Conservation (phyloP, 1,140 invertebrate genomes). For the Drosophila tsacasi region DNA sequence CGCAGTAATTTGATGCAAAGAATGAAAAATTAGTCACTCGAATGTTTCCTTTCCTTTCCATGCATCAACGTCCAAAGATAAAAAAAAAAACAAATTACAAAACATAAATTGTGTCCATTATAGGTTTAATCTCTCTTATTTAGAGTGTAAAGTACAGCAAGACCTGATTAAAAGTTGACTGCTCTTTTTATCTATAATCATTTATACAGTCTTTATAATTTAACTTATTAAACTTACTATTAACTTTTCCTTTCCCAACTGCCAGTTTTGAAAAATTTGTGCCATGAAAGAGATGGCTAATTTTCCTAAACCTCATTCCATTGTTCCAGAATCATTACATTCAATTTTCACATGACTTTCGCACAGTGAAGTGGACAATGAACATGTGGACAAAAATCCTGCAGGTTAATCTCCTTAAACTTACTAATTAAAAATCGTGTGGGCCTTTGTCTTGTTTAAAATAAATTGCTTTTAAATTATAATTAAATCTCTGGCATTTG, state of each 20-base stretch:
- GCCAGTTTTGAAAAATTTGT: too few species aligned
- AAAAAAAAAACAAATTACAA: too few species aligned
- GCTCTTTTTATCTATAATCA: background rate
- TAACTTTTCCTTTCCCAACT: too few species aligned
- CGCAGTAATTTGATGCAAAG: too few species aligned
- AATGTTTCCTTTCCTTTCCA: too few species aligned
- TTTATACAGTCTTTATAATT: background rate
- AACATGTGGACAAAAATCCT: slow-evolving; percentile 31
- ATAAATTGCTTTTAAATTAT: background rate
- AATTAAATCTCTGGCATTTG: background rate
- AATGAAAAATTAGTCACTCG: too few species aligned
- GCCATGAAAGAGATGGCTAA: too few species aligned
- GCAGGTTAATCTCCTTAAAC: background rate
- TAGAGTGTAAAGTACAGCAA: too few species aligned
- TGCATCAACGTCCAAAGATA: too few species aligned
- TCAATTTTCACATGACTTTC: slow-evolving; percentile 28
- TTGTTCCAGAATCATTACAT: slow-evolving; percentile 3
- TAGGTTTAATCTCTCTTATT: too few species aligned
- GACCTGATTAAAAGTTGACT: background rate
- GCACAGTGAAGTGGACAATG: slow-evolving; percentile 40
- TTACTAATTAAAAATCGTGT: background rate
- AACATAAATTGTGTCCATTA: too few species aligned
- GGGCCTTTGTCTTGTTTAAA: rapidly evolving
- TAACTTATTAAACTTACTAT: background rate
- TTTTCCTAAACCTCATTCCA: background rate